phyloP scores from a whole-genome alignment of 2,113 vertebrate genomes.

The Brachyistius frenatus region DNA sequence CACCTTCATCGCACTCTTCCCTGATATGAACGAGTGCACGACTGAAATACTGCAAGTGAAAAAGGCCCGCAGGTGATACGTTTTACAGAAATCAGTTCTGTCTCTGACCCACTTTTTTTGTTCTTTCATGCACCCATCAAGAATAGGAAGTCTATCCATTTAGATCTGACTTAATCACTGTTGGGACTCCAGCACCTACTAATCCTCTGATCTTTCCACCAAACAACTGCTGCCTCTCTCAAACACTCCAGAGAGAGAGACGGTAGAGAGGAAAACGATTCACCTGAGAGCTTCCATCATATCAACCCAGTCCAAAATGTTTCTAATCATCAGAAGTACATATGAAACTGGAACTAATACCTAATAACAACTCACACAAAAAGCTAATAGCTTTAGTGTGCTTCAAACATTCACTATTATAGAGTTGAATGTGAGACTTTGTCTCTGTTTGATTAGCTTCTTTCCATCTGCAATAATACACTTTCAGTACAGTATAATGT shows the following conservation, averaged over 20 bases:
- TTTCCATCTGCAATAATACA: too few relatives aligned
- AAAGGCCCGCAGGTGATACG: too few relatives aligned
- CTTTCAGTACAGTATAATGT: too few relatives aligned
- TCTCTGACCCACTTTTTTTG: constrained; percentile 39
- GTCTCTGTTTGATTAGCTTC: too few relatives aligned
- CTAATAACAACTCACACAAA: too few relatives aligned
- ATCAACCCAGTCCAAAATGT: neutral
- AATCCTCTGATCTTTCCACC: constrained; percentile 75
- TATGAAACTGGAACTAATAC: too few relatives aligned
- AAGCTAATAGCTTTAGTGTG: too few relatives aligned
- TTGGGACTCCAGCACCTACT: constrained; percentile 52
- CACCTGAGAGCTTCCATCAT: constrained; percentile 30
- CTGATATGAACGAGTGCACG: neutral
- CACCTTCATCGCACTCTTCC: neutral
- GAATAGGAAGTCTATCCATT: constrained; percentile 72
- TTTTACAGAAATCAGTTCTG: neutral
- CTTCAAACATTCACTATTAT: too few relatives aligned
- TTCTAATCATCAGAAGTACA: neutral
- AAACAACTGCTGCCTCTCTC: constrained; percentile 39
- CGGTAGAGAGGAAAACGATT: neutral
- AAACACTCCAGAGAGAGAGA: neutral
- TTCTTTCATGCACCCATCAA: constrained; percentile 47
- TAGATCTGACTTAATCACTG: constrained; percentile 65
- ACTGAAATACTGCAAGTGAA: too few relatives aligned
- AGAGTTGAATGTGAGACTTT: too few relatives aligned